Evolutionary conservation across 2,113 vertebrate species (phyloP), one percentile per base, ranked within the genome.

Genomic region (Naja naja): DNA sequence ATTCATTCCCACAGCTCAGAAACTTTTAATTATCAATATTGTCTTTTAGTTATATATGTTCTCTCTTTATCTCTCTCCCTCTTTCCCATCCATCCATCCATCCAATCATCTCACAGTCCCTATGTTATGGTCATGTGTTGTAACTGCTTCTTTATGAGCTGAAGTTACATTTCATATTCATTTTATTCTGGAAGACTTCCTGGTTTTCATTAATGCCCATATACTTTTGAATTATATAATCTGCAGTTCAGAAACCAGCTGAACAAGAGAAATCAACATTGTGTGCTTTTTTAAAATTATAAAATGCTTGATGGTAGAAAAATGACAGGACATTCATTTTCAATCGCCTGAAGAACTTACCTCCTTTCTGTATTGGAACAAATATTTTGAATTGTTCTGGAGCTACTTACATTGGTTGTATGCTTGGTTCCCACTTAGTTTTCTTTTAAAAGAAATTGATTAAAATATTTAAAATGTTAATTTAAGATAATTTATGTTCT

Each of bases 1-100:
- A 30, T 39, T 93, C 92, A 90, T 85, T 85, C 54, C 93, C 87
- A 90, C 25, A 93, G 55, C 53, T 43, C n/a, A 93, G 88, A 91
- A 58, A 81, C 22, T 89, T 91, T 85, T 87, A 25, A 60, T 87
- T 53, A 18, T 1, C 0, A 0, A 86, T 54, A 0, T 92, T 93
- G 20, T n/a, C 25, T 30, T 64, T 8, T 25, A 58, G 25, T 25
- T 60, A 30, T 30, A 60, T 60, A 27, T 60, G 3, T 60, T 56
- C 1, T 56, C 55, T 69, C 30, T 2, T 34, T 22, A 12, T 7
- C 74, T 6, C 12, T 20, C 69, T 18, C 14, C 14, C 74, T 39
- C 69, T 34, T 4, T 39, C 69, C 69, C 12, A 85, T 22, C 74
- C 34, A 85, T 7, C 34, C 34, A 85, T 45, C 81, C 81, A 85